Conservation (phyloP, 2,888 invertebrate genomes). For the Eucriotettix oculatus region DNA sequence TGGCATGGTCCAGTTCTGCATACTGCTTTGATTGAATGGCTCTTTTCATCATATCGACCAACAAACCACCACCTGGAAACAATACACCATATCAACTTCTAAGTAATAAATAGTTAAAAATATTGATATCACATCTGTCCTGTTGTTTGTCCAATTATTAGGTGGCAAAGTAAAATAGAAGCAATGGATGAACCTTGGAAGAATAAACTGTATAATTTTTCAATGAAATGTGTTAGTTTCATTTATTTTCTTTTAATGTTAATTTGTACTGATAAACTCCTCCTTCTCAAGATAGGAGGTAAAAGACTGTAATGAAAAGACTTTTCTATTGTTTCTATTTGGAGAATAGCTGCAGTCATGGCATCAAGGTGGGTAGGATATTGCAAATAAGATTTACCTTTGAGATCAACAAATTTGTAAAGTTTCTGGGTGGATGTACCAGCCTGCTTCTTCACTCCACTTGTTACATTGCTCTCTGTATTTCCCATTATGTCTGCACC, state of each 20-base stretch:
- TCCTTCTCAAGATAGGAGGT: no score
- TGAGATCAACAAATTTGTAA: slow-evolving; percentile 78
- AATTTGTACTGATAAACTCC: no score
- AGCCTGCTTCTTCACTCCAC: slow-evolving; percentile 91
- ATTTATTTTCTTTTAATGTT: no score
- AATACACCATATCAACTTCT: background rate
- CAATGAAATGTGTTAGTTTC: no score
- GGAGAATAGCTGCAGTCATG: no score
- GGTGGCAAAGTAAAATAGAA: no score
- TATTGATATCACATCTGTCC: background rate
- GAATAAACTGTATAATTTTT: no score
- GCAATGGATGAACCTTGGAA: no score
- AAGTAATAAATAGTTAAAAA: background rate
- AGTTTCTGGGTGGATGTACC: slow-evolving; percentile 67
- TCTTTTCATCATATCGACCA: slow-evolving; percentile 85
- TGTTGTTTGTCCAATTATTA: no score
- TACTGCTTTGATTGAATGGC: slow-evolving; percentile 80
- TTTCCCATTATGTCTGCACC: slow-evolving; percentile 26
- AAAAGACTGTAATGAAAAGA: no score
- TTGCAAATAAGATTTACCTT: slow-evolving; percentile 38
- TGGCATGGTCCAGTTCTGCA: slow-evolving; percentile 82
- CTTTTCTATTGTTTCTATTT: no score
- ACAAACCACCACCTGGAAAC: slow-evolving; percentile 62
- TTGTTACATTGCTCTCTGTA: slow-evolving; percentile 52
- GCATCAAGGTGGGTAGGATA: no score